Evolutionary conservation across 2,888 invertebrate species (phyloP).

Genomic region (Tachina lurida): DNA sequence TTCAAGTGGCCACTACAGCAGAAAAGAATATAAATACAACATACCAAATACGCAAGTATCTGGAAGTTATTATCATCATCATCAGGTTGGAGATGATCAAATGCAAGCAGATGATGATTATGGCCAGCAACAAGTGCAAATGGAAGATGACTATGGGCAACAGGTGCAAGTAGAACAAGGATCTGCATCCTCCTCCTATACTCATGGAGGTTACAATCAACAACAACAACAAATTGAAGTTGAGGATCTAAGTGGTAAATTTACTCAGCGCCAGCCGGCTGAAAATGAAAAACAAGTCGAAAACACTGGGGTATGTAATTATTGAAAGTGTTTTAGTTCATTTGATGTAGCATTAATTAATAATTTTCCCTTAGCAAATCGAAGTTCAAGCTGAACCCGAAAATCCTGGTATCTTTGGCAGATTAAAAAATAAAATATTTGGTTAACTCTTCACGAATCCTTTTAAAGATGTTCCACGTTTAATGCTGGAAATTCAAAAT

Average conservation of each 20-base stretch:
- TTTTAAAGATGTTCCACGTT: slow-evolving; percentile 13
- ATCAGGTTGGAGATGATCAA: slow-evolving; percentile 5
- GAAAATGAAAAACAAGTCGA: slow-evolving; percentile 59
- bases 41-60: slow-evolving; percentile 2
- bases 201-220: slow-evolving; percentile 15
- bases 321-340: not conserved
- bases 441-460: slow-evolving; percentile 50
- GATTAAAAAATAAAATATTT: slow-evolving; percentile 77
- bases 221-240: slow-evolving; percentile 70
- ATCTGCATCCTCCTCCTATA: slow-evolving; percentile 17
- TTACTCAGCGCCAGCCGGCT: slow-evolving; percentile 30
- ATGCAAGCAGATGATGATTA: slow-evolving; percentile 66
- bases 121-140: slow-evolving; percentile 74
- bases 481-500: not conserved
- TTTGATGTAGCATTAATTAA: not conserved
- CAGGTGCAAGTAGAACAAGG: slow-evolving; percentile 66
- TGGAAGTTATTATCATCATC: slow-evolving; percentile 37
- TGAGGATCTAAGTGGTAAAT: slow-evolving; percentile 68
- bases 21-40: slow-evolving; percentile 23
- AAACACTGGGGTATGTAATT: slow-evolving; percentile 43
- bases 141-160: slow-evolving; percentile 72
- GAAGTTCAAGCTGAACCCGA: slow-evolving; percentile 75
- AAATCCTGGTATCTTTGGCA: slow-evolving; percentile 75
- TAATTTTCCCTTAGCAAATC: slow-evolving; percentile 67
- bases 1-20: slow-evolving; percentile 54